Evolutionary conservation across 2,797 vertebrate species (phyloP), one percentile per base, ranked within the genome.

Genomic region (Chelon labrosus): DNA sequence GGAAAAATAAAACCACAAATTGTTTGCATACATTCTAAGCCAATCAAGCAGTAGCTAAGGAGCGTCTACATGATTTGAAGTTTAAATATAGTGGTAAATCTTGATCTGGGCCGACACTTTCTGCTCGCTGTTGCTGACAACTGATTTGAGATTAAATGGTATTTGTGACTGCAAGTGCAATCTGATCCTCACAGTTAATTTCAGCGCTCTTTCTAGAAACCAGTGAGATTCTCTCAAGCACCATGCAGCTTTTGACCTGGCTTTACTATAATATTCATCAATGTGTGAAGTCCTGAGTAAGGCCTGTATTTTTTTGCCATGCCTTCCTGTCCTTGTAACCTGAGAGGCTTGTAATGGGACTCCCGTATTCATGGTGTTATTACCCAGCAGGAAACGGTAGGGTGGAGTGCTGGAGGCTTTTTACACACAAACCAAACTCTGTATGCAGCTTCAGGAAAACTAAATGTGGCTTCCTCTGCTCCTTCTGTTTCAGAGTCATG

Each of bases 271-370:
- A 44, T 38, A 14, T 44, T 22, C 16, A 27, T 49, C 35, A 38
- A 46, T 27, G 27, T 56, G 56, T 61, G 6, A 2, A 7, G 47
- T 64, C 70, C 62, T 61, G 51, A 44, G 41, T 60, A 25, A 57
- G 54, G 46, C 53, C 41, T 76, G 53, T 31, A 7, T 60, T 27
- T 27, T 27, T 60, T 55, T 37, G 17, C 19, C 2, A 2, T 14
- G 35, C 25, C 16, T 44, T 16, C 14, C 4, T 46, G 42, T 37
- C 27, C 27, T 31, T 3, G 75, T 61, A 65, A 75, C 44, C 17
- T 19, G 58, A 75, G 54, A 55, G 47, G 66, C 22, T 65, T 79
- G 66, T 65, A 65, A 77, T 2, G n/a, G 19, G 57, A 75, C 46
- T 42, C 65, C 58, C 54, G 25, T 31, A 14, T 64, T 80, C 12